Conservation (phyloP, 2,113 vertebrate species). For the Geothlypis trichas region DNA sequence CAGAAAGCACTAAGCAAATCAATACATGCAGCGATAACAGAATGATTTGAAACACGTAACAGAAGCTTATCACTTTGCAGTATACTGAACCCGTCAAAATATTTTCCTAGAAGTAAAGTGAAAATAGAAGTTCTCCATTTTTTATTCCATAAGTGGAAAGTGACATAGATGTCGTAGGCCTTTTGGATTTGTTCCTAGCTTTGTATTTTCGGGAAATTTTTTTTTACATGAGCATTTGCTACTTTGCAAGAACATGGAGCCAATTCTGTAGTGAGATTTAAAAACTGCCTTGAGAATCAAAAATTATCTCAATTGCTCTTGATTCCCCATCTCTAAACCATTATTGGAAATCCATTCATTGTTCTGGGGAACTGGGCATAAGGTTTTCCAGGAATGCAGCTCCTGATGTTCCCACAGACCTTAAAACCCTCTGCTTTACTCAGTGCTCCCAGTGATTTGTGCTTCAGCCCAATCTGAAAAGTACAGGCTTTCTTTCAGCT, state of each 20-base stretch:
- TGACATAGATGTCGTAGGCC: conserved; percentile 50
- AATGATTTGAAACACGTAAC: conserved; percentile 75
- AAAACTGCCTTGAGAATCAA: conserved; percentile 18
- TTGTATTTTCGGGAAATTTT: conserved; percentile 16
- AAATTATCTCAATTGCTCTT: not conserved
- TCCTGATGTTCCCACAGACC: not conserved
- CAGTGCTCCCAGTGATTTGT: not conserved
- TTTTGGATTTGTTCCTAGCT: conserved; percentile 52
- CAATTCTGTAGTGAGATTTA: not conserved
- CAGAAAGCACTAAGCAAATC: conserved; percentile 74
- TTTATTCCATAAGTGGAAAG: conserved; percentile 59
- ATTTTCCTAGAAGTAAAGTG: conserved; percentile 70
- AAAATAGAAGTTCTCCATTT: conserved; percentile 65
- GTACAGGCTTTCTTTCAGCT: not conserved
- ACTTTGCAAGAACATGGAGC: not conserved
- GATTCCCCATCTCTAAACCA: not conserved
- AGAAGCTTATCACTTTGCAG: conserved; percentile 72
- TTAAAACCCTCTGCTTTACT: not conserved
- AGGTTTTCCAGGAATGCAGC: not conserved
- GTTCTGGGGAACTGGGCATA: not conserved
- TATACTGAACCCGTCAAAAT: conserved; percentile 75
- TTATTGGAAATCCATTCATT: conserved; percentile 1
- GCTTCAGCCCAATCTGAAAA: not conserved
- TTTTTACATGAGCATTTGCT: not conserved
- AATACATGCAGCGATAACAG: conserved; percentile 75